phyloP scores from a whole-genome alignment of 2,888 invertebrate species.

The Nomada fucata region DNA sequence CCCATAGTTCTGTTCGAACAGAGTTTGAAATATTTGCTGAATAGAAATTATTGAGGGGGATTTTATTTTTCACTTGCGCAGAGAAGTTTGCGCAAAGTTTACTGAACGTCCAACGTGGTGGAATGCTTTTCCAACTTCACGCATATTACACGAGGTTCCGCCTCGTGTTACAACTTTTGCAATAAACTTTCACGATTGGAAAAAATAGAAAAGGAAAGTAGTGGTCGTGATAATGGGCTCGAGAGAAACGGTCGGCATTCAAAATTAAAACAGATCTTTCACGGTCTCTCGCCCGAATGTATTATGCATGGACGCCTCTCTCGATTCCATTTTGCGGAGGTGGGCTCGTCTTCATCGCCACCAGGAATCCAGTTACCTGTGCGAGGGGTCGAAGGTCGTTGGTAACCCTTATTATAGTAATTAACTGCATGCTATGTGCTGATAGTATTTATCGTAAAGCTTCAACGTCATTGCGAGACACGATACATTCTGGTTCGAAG shows the following conservation, averaged over 20 bases:
- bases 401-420: constrained; percentile 47
- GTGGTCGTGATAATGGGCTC: neutral
- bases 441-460: constrained; percentile 27
- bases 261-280: constrained; percentile 49
- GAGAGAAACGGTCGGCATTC: constrained; percentile 37
- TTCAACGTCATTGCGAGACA: constrained; percentile 5
- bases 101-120: too few species aligned
- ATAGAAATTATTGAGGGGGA: too few species aligned
- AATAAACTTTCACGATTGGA: constrained; percentile 16
- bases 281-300: constrained; percentile 18
- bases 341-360: constrained; percentile 10
- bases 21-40: too few species aligned
- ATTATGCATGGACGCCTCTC: constrained; percentile 46
- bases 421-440: constrained; percentile 49
- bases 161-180: too few species aligned
- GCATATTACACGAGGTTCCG: too few species aligned
- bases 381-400: constrained; percentile 50
- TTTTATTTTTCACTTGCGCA: too few species aligned
- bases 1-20: too few species aligned
- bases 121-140: too few species aligned
- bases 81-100: too few species aligned
- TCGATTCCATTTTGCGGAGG: constrained; percentile 22
- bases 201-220: constrained; percentile 15
- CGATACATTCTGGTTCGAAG: constrained; percentile 16
- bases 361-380: constrained; percentile 24